These are phyloP conservation scores for Conus ventricosus DNA, from an alignment of 1,140 invertebrate genomes.

Conservation along the genomic window DNA sequence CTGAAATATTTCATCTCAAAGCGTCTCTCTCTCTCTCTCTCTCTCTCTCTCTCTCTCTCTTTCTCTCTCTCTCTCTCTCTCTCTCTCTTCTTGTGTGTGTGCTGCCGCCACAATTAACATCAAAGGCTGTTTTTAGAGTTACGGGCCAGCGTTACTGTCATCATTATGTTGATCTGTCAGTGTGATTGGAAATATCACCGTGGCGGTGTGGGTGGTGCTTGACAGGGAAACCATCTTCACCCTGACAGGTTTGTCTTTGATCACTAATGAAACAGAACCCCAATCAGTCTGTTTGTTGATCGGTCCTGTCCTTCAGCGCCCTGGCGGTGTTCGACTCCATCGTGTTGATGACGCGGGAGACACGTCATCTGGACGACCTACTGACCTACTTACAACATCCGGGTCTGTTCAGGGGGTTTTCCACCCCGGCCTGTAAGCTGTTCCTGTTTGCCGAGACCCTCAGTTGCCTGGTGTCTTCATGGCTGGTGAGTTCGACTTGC, in stretches of 20 bases:
- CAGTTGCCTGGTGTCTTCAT: conserved; percentile 63
- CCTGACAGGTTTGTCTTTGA: not conserved
- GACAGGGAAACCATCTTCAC: not conserved
- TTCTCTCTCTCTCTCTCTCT: too few relatives aligned
- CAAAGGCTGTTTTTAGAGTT: too few relatives aligned
- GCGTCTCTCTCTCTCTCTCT: too few relatives aligned
- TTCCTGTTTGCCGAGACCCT: conserved; percentile 57
- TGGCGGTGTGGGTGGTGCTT: too few relatives aligned
- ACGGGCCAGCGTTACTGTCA: too few relatives aligned
- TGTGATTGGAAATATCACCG: too few relatives aligned
- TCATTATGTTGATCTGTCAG: too few relatives aligned
- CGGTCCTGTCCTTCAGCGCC: conserved; percentile 10
- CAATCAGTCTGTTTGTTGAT: not conserved
- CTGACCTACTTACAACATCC: conserved; percentile 31
- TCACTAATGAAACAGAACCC: not conserved
- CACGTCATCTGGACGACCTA: conserved; percentile 44
- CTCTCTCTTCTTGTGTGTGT: too few relatives aligned
- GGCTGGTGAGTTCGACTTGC: conserved; percentile 44
- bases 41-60: too few relatives aligned
- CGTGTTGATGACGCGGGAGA: conserved; percentile 48
- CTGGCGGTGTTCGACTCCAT: conserved; percentile 64
- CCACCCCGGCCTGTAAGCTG: conserved; percentile 53
- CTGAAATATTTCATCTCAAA: too few relatives aligned
- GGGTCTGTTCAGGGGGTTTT: conserved; percentile 44
- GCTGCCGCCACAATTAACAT: too few relatives aligned